Conservation (phyloP, 2,113 vertebrate genomes). For the Hypomesus transpacificus region DNA sequence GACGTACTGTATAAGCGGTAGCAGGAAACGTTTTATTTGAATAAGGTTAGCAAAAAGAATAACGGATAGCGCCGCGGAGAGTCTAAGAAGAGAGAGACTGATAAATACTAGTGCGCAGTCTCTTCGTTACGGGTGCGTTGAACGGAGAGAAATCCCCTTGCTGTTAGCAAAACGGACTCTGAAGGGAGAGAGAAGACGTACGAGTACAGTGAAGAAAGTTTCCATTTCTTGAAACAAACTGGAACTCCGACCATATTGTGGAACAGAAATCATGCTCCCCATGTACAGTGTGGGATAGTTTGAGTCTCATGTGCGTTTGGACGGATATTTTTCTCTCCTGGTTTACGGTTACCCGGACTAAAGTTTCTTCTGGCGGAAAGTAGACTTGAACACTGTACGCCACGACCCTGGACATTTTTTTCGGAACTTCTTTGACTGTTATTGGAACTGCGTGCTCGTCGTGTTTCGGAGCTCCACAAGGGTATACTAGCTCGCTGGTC, state of each 20-base stretch:
- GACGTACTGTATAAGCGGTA: constrained; percentile 16
- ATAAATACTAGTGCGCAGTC: constrained; percentile 2
- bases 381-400: constrained; percentile 22
- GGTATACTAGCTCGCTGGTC: constrained; percentile 18
- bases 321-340: constrained; percentile 29
- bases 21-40: constrained; percentile 35
- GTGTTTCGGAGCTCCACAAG: constrained; percentile 12
- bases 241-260: constrained; percentile 37
- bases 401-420: constrained; percentile 19
- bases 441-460: constrained; percentile 20
- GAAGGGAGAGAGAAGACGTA: constrained; percentile 14
- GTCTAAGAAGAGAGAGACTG: constrained; percentile 4
- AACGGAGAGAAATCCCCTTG: constrained; percentile 30
- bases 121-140: constrained; percentile 13
- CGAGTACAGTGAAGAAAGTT: constrained; percentile 44
- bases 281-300: constrained; percentile 46
- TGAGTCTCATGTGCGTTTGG: constrained; percentile 20
- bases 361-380: constrained; percentile 40
- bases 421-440: constrained; percentile 31
- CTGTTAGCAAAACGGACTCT: constrained; percentile 6
- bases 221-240: constrained; percentile 34
- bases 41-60: constrained; percentile 21
- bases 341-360: constrained; percentile 29
- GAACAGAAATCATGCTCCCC: constrained; percentile 45
- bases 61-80: neutral